Evolutionary conservation across 2,888 invertebrate species (phyloP).

Genomic region (Ectemnius cavifrons): DNA sequence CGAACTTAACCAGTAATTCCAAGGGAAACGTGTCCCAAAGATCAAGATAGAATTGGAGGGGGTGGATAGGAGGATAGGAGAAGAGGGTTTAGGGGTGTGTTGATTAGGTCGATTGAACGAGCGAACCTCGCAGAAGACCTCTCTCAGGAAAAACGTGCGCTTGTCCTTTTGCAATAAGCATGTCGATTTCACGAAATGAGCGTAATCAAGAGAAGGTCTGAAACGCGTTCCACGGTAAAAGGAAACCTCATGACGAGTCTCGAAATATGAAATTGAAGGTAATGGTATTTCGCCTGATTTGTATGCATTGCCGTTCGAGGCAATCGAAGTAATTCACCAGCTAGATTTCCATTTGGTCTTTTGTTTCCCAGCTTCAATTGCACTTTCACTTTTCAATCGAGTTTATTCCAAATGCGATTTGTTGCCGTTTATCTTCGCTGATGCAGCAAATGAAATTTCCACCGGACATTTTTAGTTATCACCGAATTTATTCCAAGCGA

Average conservation of each 20-base stretch:
- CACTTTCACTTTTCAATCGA: neutral
- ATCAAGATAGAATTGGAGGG: constrained; percentile 26
- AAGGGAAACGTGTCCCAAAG: constrained; percentile 15
- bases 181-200: constrained; percentile 40
- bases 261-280: constrained; percentile 26
- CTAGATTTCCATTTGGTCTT: too few relatives aligned
- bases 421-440: too few relatives aligned
- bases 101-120: constrained; percentile 42
- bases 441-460: too few relatives aligned
- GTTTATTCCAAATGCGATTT: neutral
- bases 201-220: constrained; percentile 32
- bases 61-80: neutral
- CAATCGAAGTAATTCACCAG: neutral
- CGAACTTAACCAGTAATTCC: too few relatives aligned
- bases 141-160: constrained; percentile 2
- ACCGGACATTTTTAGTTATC: too few relatives aligned
- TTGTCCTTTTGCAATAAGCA: constrained; percentile 1
- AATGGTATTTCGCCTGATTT: constrained; percentile 17
- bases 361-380: neutral
- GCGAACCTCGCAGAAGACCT: constrained; percentile 4
- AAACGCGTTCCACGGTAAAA: constrained; percentile 22
- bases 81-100: constrained; percentile 17
- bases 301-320: neutral
- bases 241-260: neutral
- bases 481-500: too few relatives aligned